phyloP scores from a whole-genome alignment of 2,888 invertebrate genomes.

The Morpho achilles region DNA sequence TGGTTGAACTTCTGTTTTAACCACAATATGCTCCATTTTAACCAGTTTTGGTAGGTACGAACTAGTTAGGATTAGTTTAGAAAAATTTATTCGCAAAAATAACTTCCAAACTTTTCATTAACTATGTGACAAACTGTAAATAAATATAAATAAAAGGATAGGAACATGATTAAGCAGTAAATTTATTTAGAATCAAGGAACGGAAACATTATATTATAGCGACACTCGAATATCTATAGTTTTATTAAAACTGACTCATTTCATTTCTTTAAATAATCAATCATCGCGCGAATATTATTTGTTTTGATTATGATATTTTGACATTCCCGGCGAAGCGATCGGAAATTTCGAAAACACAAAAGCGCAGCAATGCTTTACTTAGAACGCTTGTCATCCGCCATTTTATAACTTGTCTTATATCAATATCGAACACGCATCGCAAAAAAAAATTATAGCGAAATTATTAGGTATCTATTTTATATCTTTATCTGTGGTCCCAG shows the following conservation, averaged over 20 bases:
- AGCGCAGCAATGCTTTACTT: constrained; percentile 57
- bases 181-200: neutral
- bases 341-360: constrained; percentile 38
- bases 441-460: too few species aligned
- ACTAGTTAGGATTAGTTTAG: too few species aligned
- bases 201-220: neutral
- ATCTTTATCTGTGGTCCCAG: too few species aligned
- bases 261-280: constrained; percentile 1
- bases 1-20: constrained; percentile 59
- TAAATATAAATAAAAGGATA: too few species aligned
- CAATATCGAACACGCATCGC: too few species aligned
- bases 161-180: neutral
- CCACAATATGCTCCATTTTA: constrained; percentile 57
- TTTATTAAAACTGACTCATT: neutral
- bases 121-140: too few species aligned
- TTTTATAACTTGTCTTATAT: constrained; percentile 16
- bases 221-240: neutral
- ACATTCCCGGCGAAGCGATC: constrained; percentile 53
- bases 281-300: neutral
- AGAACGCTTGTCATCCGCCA: constrained; percentile 25
- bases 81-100: neutral
- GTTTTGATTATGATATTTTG: constrained; percentile 32
- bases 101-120: too few species aligned
- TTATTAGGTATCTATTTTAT: too few species aligned
- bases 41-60: neutral